Evolutionary conservation across 2,113 vertebrate species (phyloP).

Genomic region (Rhagologus leucostigma): DNA sequence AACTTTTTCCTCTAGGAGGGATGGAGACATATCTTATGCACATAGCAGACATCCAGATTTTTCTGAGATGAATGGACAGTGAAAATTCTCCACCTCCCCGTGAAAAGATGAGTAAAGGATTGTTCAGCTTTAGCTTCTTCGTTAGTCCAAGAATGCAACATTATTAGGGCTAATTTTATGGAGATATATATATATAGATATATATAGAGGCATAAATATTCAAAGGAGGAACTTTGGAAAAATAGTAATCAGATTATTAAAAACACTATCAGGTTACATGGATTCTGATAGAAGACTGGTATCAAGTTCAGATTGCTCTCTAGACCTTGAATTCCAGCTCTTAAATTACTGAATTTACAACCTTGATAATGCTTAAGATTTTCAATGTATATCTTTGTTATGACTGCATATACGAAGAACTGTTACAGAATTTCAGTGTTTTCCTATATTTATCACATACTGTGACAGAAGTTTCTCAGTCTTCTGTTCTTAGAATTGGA

Average conservation of each 20-base stretch:
- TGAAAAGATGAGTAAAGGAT: background rate
- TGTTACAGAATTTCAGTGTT: background rate
- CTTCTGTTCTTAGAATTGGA: slow-evolving; percentile 17
- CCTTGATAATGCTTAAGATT: background rate
- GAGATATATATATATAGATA: background rate
- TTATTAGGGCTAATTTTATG: background rate
- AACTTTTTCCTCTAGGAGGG: background rate
- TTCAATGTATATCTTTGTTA: slow-evolving; percentile 11
- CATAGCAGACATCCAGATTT: background rate
- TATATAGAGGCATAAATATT: background rate
- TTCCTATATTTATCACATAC: slow-evolving; percentile 23
- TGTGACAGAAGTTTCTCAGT: background rate
- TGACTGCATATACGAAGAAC: background rate
- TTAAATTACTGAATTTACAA: background rate
- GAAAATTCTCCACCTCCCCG: background rate
- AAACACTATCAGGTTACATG: background rate
- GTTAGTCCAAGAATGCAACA: background rate
- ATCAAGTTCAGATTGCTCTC: background rate
- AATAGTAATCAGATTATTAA: background rate
- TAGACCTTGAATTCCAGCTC: background rate
- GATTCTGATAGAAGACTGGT: background rate
- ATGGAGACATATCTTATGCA: background rate
- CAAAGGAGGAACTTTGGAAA: background rate
- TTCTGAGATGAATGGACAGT: background rate
- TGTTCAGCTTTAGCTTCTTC: background rate